Evolutionary conservation across 1,140 invertebrate species (phyloP).

Genomic region (Latrodectus geometricus): DNA sequence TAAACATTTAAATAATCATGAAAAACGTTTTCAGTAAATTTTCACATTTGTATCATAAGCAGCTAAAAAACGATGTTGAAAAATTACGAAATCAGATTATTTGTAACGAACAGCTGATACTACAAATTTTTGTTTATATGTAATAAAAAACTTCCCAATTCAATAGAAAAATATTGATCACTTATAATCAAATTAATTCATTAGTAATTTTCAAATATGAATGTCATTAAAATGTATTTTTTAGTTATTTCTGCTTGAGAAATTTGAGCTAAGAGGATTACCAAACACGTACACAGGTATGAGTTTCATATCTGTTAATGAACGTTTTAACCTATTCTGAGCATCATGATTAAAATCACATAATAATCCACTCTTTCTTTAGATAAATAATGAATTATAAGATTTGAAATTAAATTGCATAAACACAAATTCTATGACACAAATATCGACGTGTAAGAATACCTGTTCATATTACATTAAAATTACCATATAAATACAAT

Average conservation of each 20-base stretch:
- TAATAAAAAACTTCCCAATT: too few species aligned
- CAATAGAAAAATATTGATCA: too few species aligned
- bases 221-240: too few species aligned
- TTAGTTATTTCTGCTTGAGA: not conserved
- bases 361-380: not conserved
- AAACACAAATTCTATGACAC: slow-evolving; percentile 30
- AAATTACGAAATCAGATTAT: not conserved
- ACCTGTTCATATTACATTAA: slow-evolving; percentile 5
- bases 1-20: too few species aligned
- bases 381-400: not conserved
- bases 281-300: slow-evolving; percentile 43
- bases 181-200: too few species aligned
- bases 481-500: not conserved
- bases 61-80: not conserved
- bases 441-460: slow-evolving; percentile 37
- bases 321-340: not conserved
- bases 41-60: too few species aligned
- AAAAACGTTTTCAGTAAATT: too few species aligned
- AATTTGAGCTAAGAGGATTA: slow-evolving; percentile 45
- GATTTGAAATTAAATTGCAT: slow-evolving; percentile 19
- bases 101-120: too few species aligned
- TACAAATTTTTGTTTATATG: too few species aligned
- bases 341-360: not conserved
- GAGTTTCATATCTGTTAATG: slow-evolving; percentile 38
- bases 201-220: too few species aligned